Evolutionary conservation across 2,113 vertebrate genomes (phyloP), one percentile per base, ranked within the genome.

Genomic region (Lates calcarifer): DNA sequence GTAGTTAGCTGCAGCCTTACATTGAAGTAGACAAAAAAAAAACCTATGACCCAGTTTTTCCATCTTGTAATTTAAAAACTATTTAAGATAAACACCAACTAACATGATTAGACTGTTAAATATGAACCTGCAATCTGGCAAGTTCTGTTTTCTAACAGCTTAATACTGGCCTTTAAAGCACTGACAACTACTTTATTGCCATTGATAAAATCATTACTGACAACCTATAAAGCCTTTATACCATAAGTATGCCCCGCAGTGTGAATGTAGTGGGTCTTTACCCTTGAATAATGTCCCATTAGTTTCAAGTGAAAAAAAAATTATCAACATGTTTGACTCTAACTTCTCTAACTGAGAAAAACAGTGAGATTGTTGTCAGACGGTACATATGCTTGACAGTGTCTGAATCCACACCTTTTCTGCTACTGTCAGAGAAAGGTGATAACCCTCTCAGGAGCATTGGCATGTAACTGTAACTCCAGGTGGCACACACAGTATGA

Each of bases 391-490:
- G 56, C 56, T 86, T 39, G 35, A 71, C 67, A 61, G 89, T 87
- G 92, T 92, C 86, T 81, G 78, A 84, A 89, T 88, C 91, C 87
- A 93, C 92, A 94, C 90, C 92, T 92, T 92, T 92, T 91, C 86
- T 91, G 88, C 84, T 83, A 90, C 90, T 86, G 86, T 84, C 86
- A 90, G 87, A 93, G 95, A 95, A 95, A 95, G 90, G 89, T 67
- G 94, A 95, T 94, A 91, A 89, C 84, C 88, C 84, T 90, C 89
- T 91, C 81, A 77, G 92, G 91, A 93, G 89, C 89, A 65, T 61
- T 93, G 92, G 89, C 91, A 91, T 90, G 94, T 95, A 95, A 94
- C 93, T 93, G 94, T 95, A 95, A 94, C 94, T 95, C 85, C 83
- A 88, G 93, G 92, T 95, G 94, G 94, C 94, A 94, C 95, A 93